phyloP scores from a whole-genome alignment of 2,888 invertebrate genomes.

The Rhogogaster chlorosoma region DNA sequence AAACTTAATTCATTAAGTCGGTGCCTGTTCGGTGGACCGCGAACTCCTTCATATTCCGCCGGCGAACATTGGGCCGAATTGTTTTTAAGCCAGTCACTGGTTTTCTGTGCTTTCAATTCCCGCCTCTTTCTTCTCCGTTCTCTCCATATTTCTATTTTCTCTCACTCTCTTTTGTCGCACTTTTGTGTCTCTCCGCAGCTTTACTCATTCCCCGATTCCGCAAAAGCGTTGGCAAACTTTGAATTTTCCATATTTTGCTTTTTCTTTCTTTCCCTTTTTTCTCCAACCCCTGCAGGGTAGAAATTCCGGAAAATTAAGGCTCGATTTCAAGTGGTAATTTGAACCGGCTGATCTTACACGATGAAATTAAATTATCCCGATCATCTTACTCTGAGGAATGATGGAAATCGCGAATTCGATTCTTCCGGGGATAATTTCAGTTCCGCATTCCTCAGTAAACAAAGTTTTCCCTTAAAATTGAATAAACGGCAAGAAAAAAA shows the following conservation, averaged over 20 bases:
- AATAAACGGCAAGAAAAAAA: neutral
- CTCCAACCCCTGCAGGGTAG: neutral
- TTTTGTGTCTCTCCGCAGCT: neutral
- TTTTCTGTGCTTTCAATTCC: slow-evolving; percentile 15
- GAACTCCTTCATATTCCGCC: slow-evolving; percentile 49
- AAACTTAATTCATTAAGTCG: slow-evolving; percentile 73
- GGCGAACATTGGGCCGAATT: slow-evolving; percentile 44
- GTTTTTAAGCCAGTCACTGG: slow-evolving; percentile 48
- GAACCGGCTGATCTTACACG: neutral
- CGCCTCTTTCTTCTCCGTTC: neutral
- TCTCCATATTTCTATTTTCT: neutral
- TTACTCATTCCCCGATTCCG: neutral
- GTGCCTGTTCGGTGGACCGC: slow-evolving; percentile 49
- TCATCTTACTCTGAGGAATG: neutral
- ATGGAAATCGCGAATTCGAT: neutral
- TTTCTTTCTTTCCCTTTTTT: neutral
- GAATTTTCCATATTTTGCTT: neutral
- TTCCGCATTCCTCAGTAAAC: neutral
- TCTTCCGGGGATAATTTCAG: neutral
- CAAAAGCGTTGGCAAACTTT: slow-evolving; percentile 14
- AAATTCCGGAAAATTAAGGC: slow-evolving; percentile 1
- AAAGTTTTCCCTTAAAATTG: neutral
- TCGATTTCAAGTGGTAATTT: slow-evolving; percentile 14
- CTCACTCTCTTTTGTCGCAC: neutral
- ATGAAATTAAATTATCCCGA: neutral